Evolutionary conservation across 2,113 vertebrate genomes (phyloP), one percentile per base, ranked within the genome.

Genomic region (Vidua chalybeata): DNA sequence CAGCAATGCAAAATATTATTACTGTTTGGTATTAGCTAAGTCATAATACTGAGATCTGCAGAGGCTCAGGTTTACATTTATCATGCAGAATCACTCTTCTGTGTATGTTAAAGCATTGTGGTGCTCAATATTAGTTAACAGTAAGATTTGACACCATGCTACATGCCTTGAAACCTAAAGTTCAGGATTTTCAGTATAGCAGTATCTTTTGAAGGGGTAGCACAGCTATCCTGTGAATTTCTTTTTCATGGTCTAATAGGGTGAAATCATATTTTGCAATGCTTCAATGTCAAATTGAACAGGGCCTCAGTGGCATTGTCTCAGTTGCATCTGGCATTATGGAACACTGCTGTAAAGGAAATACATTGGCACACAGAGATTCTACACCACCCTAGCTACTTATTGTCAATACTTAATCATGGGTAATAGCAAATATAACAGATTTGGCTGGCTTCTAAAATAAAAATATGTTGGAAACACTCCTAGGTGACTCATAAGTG

Each of bases 221-320:
- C 27, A 61, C 8, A 83, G 13, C 20, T 45, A 35, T 26, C 11
- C 37, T 41, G 9, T 58, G 27, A 72, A 56, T n/a, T 76, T 61
- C 39, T 61, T 61, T 68, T 59, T 67, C 13, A 8, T 35, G 4
- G 6, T 78, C 26, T 55, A 30, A 30, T 6, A n/a, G 26, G 22
- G 7, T 73, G 11, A 45, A 84, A 15, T 58, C 24, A 64, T 0
- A 0, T 72, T 83, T 83, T 61, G 15, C 24, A 45, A 24, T 26
- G 10, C 28, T 77, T 76, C 37, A 19, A 5, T 22, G 16, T 46
- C 54, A 49, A 52, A 62, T 2, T 66, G 17, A 2, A 1, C 1
- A 0, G 37, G n/a, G 46, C 24, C 31, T 68, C 6, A 1, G 9
- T 15, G 10, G 2, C 23, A 30, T 22, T 83, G 6, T 79, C 37